phyloP scores from a whole-genome alignment of 2,888 invertebrate species.

The Uloborus plumipes region DNA sequence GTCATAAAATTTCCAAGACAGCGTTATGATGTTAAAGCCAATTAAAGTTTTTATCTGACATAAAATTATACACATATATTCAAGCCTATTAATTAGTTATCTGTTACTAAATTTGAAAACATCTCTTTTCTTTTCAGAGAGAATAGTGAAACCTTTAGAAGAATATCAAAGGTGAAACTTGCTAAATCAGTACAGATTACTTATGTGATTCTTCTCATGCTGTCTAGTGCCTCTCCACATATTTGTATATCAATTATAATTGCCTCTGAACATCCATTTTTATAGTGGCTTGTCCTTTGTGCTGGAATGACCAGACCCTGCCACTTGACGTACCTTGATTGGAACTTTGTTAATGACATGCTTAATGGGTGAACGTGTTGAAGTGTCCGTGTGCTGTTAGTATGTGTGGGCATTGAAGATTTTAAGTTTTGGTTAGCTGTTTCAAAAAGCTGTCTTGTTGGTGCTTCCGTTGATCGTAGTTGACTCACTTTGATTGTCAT shows the following conservation, averaged over 20 bases:
- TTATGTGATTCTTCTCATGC: constrained; percentile 6
- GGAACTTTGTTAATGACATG: background rate
- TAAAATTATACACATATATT: too few species aligned
- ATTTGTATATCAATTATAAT: too few species aligned
- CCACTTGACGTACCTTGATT: background rate
- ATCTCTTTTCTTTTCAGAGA: constrained; percentile 41
- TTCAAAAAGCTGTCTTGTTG: constrained; percentile 50
- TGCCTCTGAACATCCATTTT: too few species aligned
- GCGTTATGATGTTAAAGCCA: too few species aligned
- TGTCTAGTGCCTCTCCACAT: constrained; percentile 14
- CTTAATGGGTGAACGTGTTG: background rate
- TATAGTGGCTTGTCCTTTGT: background rate
- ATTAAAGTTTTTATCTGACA: too few species aligned
- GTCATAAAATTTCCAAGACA: too few species aligned
- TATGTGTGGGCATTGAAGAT: constrained; percentile 38
- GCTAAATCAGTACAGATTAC: background rate
- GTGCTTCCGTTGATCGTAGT: constrained; percentile 56
- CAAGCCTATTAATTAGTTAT: too few species aligned
- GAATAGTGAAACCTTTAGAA: constrained; percentile 58
- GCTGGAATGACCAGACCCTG: background rate
- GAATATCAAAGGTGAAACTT: constrained; percentile 64
- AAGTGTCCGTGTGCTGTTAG: background rate
- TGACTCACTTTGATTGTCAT: constrained; percentile 34
- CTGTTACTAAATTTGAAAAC: background rate
- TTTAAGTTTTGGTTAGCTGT: constrained; percentile 37